phyloP scores from a whole-genome alignment of 1,140 invertebrate genomes.

The Paraescarpia echinospica region DNA sequence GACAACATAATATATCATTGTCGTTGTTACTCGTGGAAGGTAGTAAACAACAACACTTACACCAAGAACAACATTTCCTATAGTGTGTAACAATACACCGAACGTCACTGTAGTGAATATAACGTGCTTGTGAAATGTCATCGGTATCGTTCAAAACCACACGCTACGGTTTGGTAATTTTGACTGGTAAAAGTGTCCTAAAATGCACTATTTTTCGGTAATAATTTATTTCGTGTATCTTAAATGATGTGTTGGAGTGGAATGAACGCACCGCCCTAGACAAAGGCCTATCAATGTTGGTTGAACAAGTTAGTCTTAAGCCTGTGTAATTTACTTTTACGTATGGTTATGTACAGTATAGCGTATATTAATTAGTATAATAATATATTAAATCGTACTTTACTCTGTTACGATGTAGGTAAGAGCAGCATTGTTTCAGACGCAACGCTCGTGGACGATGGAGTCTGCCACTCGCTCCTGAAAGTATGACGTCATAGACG shows the following conservation, averaged over 20 bases:
- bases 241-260: no score
- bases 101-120: no score
- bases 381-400: neutral
- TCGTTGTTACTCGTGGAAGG: neutral
- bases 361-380: neutral
- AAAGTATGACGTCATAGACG: neutral
- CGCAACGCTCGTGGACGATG: neutral
- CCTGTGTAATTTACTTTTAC: neutral
- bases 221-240: no score
- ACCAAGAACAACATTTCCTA: neutral
- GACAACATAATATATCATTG: neutral
- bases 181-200: no score
- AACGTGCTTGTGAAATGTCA: no score
- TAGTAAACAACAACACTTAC: neutral
- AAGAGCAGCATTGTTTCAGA: neutral
- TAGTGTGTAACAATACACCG: no score
- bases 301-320: no score
- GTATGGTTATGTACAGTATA: neutral
- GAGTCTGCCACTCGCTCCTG: neutral
- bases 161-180: no score
- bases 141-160: no score
- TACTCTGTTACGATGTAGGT: neutral
- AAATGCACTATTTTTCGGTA: no score
- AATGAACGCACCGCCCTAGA: no score
- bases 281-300: no score